A percentile compares a stretch with the other conserved stretches of the same genome.
Evolutionary conservation across 2,888 invertebrate species (phyloP).

Genomic region (Noctua fimbriata): DNA sequence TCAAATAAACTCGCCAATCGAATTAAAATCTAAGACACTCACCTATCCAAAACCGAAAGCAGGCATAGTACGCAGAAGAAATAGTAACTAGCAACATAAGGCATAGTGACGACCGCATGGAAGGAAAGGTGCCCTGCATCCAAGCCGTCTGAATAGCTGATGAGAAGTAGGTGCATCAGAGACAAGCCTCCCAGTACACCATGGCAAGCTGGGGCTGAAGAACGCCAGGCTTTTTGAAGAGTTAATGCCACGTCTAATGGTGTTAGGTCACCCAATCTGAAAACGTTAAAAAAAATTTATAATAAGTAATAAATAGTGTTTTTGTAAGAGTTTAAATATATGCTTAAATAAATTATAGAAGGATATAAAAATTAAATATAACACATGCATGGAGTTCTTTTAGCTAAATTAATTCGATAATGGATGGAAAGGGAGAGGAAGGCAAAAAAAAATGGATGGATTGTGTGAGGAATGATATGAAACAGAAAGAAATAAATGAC

Average conservation of each 20-base stretch:
- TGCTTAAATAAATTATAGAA: not conserved
- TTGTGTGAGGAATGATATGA: too few relatives aligned
- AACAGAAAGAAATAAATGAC: too few relatives aligned
- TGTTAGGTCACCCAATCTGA: slow-evolving; percentile 84
- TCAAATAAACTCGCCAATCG: not conserved
- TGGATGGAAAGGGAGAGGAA: too few relatives aligned
- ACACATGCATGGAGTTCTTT: not conserved
- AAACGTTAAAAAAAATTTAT: too few relatives aligned
- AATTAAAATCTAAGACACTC: slow-evolving; percentile 55
- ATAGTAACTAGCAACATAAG: slow-evolving; percentile 89
- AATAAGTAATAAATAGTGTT: not conserved
- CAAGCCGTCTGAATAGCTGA: slow-evolving; percentile 88
- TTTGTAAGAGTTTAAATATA: not conserved
- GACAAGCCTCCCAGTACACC: slow-evolving; percentile 91
- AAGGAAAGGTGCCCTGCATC: slow-evolving; percentile 87
- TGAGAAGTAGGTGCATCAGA: slow-evolving; percentile 90
- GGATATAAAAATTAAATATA: not conserved
- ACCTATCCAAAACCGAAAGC: slow-evolving; percentile 91
- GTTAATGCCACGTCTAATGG: slow-evolving; percentile 89
- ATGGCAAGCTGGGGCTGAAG: slow-evolving; percentile 89
- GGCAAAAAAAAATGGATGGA: too few relatives aligned
- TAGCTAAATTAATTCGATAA: not conserved
- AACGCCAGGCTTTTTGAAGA: slow-evolving; percentile 88
- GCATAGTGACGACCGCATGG: slow-evolving; percentile 88
- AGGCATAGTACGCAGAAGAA: slow-evolving; percentile 90